Evolutionary conservation across 37 sponge, comb jelly and placozoan genomes (phyloP), one percentile per base, ranked within the genome.

Genomic region (Cladorhizidae sp.): DNA sequence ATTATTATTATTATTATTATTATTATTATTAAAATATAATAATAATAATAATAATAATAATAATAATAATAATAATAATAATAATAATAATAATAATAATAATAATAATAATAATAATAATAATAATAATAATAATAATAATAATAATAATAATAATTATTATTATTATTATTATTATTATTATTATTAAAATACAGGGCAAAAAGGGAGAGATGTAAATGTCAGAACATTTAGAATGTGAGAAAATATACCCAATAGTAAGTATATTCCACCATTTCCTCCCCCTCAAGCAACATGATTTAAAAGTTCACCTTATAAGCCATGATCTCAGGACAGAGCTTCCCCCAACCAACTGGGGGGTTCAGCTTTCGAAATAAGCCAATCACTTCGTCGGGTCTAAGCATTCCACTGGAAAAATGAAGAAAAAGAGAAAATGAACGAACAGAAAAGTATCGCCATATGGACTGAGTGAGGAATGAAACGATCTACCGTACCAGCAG

Each of bases 321-420:
- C 8, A 65, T 37, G 6, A 56, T 28, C 36, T 80, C 67, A 8
- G 94, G 88, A 83, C 94, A 94, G 39, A 85, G 67, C 67, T 80
- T 94, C 22, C 94, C 94, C 85, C 92, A 83, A 14, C 94, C 94
- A 70, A 94, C 40, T 38, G 94, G 94, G 75, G 94, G 94, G 33
- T 88, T 85, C 22, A 83, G 57, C 64, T 77, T 72, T 54, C 76
- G 81, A 40, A 94, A 54, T 68, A 94, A 40, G 15, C 82, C 61
- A 6, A 94, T 57, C 57, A 94, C 81, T 59, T 87, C 81, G 33
- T 79, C 67, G 28, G 83, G 88, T 26, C 15, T 31, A 0, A 90
- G 51, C 9, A 8, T 45, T 49, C 91, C 91, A n/a, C 91, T 90
- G 64, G 1, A 83, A 25, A 6, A 22, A 56, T 49, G 20, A 32